Evolutionary conservation across 1,140 invertebrate species (phyloP).

Genomic region (Ceratosolen fusciceps): DNA sequence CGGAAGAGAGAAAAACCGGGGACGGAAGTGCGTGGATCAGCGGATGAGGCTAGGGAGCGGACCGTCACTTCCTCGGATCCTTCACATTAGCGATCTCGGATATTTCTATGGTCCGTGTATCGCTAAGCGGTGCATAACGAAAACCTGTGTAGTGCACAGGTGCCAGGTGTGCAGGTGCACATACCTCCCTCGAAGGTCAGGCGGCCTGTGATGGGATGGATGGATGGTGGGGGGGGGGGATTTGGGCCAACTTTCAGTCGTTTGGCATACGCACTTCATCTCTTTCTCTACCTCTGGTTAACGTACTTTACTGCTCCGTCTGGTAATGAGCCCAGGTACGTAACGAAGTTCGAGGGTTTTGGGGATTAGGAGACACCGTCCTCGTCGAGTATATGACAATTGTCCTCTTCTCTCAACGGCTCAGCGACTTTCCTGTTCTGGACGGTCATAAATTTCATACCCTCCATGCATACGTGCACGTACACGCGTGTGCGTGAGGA

Average conservation of each 20-base stretch:
- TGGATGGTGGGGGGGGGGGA: background rate
- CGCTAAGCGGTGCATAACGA: background rate
- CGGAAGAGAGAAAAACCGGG: background rate
- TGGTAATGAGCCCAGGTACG: slow-evolving; percentile 33
- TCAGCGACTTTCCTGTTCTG: background rate
- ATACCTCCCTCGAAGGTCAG: slow-evolving; percentile 24
- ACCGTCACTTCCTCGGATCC: too few species aligned
- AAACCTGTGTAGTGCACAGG: slow-evolving; percentile 24
- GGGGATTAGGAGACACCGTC: slow-evolving; percentile 25
- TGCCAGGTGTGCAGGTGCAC: slow-evolving; percentile 37
- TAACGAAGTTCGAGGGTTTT: slow-evolving; percentile 15
- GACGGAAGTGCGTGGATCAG: background rate
- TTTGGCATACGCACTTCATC: background rate
- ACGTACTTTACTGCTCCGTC: background rate
- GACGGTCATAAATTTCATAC: slow-evolving; percentile 30
- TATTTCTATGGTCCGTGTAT: background rate
- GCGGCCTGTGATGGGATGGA: too few species aligned
- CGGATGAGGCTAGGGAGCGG: background rate
- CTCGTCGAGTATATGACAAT: slow-evolving; percentile 18
- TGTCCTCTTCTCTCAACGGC: slow-evolving; percentile 6
- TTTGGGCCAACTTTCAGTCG: slow-evolving; percentile 4
- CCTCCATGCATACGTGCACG: background rate
- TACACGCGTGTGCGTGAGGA: background rate
- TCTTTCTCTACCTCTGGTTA: background rate
- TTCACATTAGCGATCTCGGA: background rate